Percentiles rank a stretch among this genome's conserved stretches.
phyloP scores from a whole-genome alignment of 2,113 vertebrate genomes.

The Colistium nudipinnis region DNA sequence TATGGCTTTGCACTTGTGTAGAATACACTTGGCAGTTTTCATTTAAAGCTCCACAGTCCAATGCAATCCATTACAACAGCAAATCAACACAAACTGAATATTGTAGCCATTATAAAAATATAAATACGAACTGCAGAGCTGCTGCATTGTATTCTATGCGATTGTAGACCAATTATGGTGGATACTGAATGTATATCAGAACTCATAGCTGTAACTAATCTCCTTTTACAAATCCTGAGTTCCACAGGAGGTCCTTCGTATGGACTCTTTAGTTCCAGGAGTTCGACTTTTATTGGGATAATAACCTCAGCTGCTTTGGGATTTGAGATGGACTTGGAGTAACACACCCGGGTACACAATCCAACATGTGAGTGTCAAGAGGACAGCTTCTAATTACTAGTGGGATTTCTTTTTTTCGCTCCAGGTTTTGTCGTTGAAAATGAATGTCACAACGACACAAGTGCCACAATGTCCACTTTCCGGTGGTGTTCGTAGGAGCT shows the following conservation, averaged over 20 bases:
- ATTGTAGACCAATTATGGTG: neutral
- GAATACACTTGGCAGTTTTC: too few relatives aligned
- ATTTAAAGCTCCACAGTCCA: too few relatives aligned
- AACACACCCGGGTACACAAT: conserved; percentile 1
- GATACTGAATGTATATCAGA: neutral
- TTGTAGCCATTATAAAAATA: neutral
- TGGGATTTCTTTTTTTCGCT: neutral
- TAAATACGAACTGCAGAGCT: neutral
- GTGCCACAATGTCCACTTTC: conserved; percentile 35
- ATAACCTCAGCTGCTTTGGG: neutral
- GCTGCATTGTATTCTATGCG: neutral
- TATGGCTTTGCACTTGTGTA: too few relatives aligned
- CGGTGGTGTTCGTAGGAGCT: conserved; percentile 14
- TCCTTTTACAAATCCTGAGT: neutral
- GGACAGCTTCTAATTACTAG: neutral
- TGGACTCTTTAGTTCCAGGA: neutral
- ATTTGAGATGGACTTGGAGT: conserved; percentile 4
- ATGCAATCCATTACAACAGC: too few relatives aligned
- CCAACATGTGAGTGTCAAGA: conserved; percentile 39
- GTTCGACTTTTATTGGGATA: neutral
- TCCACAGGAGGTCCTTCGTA: neutral
- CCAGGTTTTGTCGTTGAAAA: conserved; percentile 27
- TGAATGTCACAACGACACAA: conserved; percentile 49
- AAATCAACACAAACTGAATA: neutral
- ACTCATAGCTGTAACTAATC: neutral